phyloP scores from a whole-genome alignment of 2,888 invertebrate species.

The Cryptus armator region DNA sequence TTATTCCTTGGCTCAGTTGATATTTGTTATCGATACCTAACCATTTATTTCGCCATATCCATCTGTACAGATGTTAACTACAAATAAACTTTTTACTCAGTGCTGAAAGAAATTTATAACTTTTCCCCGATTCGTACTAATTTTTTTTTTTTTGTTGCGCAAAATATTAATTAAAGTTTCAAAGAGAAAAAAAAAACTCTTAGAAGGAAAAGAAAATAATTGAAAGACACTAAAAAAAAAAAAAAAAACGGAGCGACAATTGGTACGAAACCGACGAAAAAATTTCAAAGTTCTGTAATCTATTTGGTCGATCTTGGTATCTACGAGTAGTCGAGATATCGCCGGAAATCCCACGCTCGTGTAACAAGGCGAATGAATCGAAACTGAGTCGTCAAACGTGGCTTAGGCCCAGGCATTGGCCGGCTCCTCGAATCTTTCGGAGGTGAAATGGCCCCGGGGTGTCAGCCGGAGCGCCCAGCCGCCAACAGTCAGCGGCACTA shows the following conservation, averaged over 20 bases:
- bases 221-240: constrained; percentile 8
- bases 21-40: too few relatives aligned
- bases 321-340: constrained; percentile 40
- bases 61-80: too few relatives aligned
- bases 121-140: too few relatives aligned
- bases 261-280: neutral
- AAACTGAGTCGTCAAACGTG: constrained; percentile 55
- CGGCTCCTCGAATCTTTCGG: constrained; percentile 59
- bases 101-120: too few relatives aligned
- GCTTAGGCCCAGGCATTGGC: constrained; percentile 40
- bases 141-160: too few relatives aligned
- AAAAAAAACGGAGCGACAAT: neutral
- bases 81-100: too few relatives aligned
- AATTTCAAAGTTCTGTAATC: neutral
- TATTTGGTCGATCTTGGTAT: constrained; percentile 36
- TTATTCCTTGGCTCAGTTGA: too few relatives aligned
- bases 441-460: constrained; percentile 67
- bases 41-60: too few relatives aligned
- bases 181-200: constrained; percentile 9
- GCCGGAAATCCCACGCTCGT: constrained; percentile 69
- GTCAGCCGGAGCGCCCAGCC: constrained; percentile 33
- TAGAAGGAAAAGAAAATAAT: constrained; percentile 23
- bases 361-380: constrained; percentile 58
- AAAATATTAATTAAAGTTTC: too few relatives aligned
- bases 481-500: constrained; percentile 31